Percentiles rank a stretch among this genome's conserved stretches.
Conservation (phyloP, 2,113 vertebrate genomes). For the Sisor rabdophorus region DNA sequence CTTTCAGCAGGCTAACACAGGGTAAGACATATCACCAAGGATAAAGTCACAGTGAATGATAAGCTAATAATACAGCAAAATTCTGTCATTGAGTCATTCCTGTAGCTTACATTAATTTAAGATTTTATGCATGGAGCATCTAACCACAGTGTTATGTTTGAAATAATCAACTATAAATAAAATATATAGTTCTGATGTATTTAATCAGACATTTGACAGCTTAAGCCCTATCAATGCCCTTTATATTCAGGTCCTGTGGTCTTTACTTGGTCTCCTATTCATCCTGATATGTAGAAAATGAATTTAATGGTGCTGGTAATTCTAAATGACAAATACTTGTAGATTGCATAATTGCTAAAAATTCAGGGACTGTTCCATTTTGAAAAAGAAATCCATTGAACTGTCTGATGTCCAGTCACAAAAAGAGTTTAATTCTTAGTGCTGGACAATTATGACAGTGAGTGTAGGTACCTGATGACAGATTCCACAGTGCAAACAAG, state of each 20-base stretch:
- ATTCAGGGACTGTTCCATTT: no score
- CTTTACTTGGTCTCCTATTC: no score
- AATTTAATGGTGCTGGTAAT: no score
- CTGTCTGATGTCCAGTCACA: no score
- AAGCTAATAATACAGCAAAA: constrained; percentile 5
- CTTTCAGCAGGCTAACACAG: constrained; percentile 83
- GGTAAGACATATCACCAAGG: not conserved
- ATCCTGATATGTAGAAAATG: no score
- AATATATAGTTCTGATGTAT: no score
- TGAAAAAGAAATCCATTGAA: no score
- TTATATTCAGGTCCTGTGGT: no score
- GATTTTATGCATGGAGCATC: not conserved
- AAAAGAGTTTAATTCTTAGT: not conserved
- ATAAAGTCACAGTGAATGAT: not conserved
- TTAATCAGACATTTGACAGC: no score
- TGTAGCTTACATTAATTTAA: not conserved
- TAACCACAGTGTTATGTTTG: not conserved
- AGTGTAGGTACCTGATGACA: constrained; percentile 82
- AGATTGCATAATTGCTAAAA: no score
- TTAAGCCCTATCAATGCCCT: no score
- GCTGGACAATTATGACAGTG: not conserved
- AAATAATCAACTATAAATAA: not conserved
- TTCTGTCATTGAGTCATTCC: not conserved
- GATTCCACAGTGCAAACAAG: constrained; percentile 96
- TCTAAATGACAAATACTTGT: no score